Conservation (phyloP, 1,140 invertebrate genomes). For the Gryllus bimaculatus region DNA sequence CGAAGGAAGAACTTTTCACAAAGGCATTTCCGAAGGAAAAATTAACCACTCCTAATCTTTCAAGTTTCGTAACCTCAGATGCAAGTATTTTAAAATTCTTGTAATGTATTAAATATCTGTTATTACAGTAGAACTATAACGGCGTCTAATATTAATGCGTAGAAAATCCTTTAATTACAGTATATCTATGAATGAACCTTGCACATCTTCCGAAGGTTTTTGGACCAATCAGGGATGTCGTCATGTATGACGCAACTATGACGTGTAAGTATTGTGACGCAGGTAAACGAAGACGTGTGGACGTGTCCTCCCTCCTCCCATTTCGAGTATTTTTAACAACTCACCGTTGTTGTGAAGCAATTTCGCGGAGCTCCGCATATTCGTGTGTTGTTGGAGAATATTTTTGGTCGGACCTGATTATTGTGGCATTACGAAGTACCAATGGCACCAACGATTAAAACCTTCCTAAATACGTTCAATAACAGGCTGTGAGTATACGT, state of each 20-base stretch:
- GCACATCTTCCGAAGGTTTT: too few species aligned
- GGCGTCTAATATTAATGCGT: too few species aligned
- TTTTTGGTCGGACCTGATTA: background rate
- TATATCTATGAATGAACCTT: too few species aligned
- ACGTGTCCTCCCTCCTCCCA: too few species aligned
- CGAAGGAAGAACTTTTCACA: too few species aligned
- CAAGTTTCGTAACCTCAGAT: too few species aligned
- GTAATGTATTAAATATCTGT: too few species aligned
- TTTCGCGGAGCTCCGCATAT: background rate
- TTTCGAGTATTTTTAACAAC: background rate
- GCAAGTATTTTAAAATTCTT: too few species aligned
- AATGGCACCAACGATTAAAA: slow-evolving; percentile 33
- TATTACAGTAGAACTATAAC: too few species aligned
- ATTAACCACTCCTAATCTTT: too few species aligned
- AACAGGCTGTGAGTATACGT: slow-evolving; percentile 35
- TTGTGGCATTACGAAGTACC: slow-evolving; percentile 21
- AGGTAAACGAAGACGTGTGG: background rate
- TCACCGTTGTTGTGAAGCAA: background rate
- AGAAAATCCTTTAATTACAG: too few species aligned
- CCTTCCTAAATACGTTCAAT: slow-evolving; percentile 35
- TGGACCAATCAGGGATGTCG: background rate
- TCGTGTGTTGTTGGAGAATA: background rate
- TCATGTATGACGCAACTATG: background rate
- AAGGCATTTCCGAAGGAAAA: too few species aligned
- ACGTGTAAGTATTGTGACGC: background rate